Conservation (phyloP, 2,888 invertebrate species). For the Horisme vitalbata region DNA sequence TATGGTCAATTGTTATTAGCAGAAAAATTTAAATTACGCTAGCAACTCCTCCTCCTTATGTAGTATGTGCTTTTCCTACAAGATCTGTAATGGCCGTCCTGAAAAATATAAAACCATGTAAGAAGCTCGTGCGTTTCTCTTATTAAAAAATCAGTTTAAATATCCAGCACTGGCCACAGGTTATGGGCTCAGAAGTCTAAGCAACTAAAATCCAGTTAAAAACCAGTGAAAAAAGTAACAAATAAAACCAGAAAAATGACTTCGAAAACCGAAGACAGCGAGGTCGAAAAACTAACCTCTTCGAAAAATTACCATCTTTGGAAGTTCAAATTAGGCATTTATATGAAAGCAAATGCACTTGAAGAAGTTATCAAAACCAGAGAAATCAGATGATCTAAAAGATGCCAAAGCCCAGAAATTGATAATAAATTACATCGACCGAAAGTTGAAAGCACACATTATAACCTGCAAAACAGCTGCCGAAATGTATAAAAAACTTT, state of each 20-base stretch:
- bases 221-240: neutral
- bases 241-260: neutral
- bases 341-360: neutral
- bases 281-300: neutral
- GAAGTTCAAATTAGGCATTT: neutral
- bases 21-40: too few relatives aligned
- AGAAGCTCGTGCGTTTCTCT: too few relatives aligned
- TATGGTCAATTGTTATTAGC: too few relatives aligned
- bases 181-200: neutral
- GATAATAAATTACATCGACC: too few relatives aligned
- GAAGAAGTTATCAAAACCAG: neutral
- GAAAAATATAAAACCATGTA: too few relatives aligned
- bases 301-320: neutral
- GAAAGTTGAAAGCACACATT: neutral
- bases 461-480: neutral
- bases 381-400: too few relatives aligned
- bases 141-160: too few relatives aligned
- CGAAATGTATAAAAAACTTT: neutral
- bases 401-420: too few relatives aligned
- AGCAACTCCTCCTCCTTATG: too few relatives aligned
- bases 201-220: neutral
- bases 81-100: too few relatives aligned
- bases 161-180: too few relatives aligned
- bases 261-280: neutral
- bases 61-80: too few relatives aligned